Evolutionary conservation across 1,140 invertebrate genomes (phyloP).

Genomic region (Drosophila ohnishii): DNA sequence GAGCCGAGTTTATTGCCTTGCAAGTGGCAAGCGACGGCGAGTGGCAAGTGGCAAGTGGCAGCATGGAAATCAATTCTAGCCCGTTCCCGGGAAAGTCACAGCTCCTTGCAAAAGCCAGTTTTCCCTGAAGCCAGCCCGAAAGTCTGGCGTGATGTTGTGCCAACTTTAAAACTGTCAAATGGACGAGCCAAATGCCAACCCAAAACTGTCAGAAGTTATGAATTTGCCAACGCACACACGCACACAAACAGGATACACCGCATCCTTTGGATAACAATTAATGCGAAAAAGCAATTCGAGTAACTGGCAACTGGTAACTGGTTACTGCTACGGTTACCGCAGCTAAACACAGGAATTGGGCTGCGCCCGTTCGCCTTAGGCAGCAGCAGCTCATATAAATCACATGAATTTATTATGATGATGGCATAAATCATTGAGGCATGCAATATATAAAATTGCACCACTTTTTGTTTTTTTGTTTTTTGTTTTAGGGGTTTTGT

Average conservation of each 20-base stretch:
- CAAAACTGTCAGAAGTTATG: slow-evolving; percentile 67
- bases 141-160: slow-evolving; percentile 35
- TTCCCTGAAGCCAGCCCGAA: slow-evolving; percentile 5
- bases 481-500: slow-evolving; percentile 20
- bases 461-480: slow-evolving; percentile 24
- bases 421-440: slow-evolving; percentile 76
- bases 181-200: slow-evolving; percentile 54
- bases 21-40: slow-evolving; percentile 10
- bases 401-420: slow-evolving; percentile 82
- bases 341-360: slow-evolving; percentile 37
- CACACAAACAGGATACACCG: neutral
- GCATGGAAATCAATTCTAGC: slow-evolving; percentile 39
- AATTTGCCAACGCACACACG: slow-evolving; percentile 38
- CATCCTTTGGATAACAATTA: slow-evolving; percentile 49
- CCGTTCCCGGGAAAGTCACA: slow-evolving; percentile 19
- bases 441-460: slow-evolving; percentile 75
- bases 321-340: slow-evolving; percentile 45
- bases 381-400: slow-evolving; percentile 65
- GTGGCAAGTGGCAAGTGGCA: slow-evolving; percentile 19
- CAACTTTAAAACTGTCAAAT: slow-evolving; percentile 66
- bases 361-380: slow-evolving; percentile 42
- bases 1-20: slow-evolving; percentile 28
- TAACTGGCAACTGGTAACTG: slow-evolving; percentile 23
- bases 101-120: neutral
- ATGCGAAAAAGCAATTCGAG: slow-evolving; percentile 47